Evolutionary conservation across 2,797 vertebrate genomes (phyloP).

Genomic region (Spheniscus humboldti): DNA sequence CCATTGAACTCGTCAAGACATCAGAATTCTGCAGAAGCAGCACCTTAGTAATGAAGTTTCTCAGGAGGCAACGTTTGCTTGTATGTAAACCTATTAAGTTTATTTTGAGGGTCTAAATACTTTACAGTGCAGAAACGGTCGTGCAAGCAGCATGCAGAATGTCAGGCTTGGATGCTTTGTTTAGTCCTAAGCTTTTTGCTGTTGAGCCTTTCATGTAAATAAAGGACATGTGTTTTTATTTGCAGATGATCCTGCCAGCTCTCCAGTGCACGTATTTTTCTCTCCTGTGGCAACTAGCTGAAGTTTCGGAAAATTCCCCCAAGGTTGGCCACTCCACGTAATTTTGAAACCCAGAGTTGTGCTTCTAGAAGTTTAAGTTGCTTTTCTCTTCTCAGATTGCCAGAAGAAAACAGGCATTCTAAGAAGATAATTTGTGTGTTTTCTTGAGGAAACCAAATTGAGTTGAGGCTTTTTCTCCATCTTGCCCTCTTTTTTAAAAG

Average conservation of each 20-base stretch:
- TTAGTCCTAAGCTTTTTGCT: background rate
- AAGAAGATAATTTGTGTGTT: background rate
- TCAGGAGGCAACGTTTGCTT: background rate
- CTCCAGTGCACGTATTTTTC: constrained; percentile 83
- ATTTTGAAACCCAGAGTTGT: background rate
- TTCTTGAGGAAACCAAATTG: background rate
- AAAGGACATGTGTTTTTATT: constrained; percentile 18
- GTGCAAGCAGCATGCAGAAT: background rate
- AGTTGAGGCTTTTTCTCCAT: background rate
- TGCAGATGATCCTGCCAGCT: constrained; percentile 80
- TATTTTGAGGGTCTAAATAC: background rate
- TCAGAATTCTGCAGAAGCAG: background rate
- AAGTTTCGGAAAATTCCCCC: constrained; percentile 70
- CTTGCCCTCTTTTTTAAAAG: background rate
- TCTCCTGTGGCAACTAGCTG: constrained; percentile 85
- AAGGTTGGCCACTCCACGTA: constrained; percentile 74
- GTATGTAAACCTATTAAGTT: background rate
- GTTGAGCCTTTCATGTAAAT: background rate
- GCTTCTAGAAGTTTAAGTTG: background rate
- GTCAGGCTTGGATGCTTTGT: background rate
- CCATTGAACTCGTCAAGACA: background rate
- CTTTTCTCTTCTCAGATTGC: background rate
- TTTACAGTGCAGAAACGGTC: background rate
- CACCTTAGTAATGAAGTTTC: background rate
- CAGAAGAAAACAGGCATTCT: background rate